These are phyloP conservation scores for Alloscopus bannaensis DNA, from an alignment of 2,888 invertebrate genomes.

Conservation along the genomic window DNA sequence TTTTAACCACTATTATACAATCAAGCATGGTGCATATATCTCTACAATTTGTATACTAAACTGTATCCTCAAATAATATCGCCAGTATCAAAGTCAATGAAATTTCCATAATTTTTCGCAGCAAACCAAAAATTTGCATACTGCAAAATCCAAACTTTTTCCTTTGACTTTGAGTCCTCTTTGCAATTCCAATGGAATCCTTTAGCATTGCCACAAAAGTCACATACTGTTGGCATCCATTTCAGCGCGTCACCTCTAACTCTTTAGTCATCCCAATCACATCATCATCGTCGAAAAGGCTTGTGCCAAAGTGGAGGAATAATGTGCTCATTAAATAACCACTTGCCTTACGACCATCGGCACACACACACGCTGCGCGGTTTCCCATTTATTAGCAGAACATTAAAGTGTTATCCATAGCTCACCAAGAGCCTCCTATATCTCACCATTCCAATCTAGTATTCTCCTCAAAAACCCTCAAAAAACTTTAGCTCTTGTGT, in stretches of 20 bases:
- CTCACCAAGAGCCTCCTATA: not conserved
- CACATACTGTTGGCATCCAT: slow-evolving; percentile 6
- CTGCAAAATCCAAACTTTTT: too few species aligned
- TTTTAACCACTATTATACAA: too few species aligned
- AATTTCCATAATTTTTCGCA: too few species aligned
- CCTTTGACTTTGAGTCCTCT: too few species aligned
- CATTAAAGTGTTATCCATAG: not conserved
- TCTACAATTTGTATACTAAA: not conserved
- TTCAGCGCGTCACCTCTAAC: not conserved
- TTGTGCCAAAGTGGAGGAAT: slow-evolving; percentile 12
- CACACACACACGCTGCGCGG: slow-evolving; percentile 14
- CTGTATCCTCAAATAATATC: too few species aligned
- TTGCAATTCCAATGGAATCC: too few species aligned
- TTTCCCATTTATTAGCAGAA: not conserved
- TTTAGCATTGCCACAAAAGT: too few species aligned
- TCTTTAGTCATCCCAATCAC: slow-evolving; percentile 4
- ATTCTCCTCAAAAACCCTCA: not conserved
- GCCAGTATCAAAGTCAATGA: too few species aligned
- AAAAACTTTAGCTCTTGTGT: slow-evolving; percentile 8
- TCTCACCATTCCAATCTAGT: not conserved
- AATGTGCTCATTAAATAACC: slow-evolving; percentile 26
- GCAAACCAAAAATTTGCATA: too few species aligned
- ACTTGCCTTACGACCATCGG: slow-evolving; percentile 6
- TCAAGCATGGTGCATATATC: too few species aligned
- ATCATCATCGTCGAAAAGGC: slow-evolving; percentile 19